A percentile compares a stretch with the other conserved stretches of the same genome.
These are phyloP conservation scores for Danio albolineatus DNA, from an alignment of 2,797 vertebrate species.

Conservation along the genomic window DNA sequence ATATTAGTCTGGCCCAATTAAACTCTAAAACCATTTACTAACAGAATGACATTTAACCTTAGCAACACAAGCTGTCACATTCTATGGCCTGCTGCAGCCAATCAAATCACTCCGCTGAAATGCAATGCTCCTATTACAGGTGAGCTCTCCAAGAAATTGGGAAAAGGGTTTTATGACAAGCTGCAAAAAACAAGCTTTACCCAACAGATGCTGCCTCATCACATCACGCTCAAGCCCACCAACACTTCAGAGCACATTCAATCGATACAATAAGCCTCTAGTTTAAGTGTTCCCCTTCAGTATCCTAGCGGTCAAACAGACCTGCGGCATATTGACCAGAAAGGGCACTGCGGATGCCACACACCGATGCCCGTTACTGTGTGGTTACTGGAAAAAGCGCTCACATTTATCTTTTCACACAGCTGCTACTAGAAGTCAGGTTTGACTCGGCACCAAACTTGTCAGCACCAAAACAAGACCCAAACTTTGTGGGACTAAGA, in stretches of 20 bases:
- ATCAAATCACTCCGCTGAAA: conserved; percentile 19
- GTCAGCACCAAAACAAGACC: too few relatives aligned
- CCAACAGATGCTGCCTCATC: conserved; percentile 37
- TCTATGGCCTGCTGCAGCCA: conserved; percentile 7
- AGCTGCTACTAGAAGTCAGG: background rate
- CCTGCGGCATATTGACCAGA: conserved; percentile 17
- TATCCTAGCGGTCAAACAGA: conserved; percentile 37
- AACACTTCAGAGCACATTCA: conserved; percentile 21
- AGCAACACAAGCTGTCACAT: conserved; percentile 43
- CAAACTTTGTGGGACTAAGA: too few relatives aligned
- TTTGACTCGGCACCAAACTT: background rate
- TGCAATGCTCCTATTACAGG: background rate
- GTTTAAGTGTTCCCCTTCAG: conserved; percentile 38
- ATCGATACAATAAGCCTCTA: conserved; percentile 34
- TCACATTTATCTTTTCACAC: background rate
- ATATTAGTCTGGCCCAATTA: conserved; percentile 46
- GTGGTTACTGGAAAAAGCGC: background rate
- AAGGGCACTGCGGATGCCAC: background rate
- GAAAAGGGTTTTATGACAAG: conserved; percentile 1
- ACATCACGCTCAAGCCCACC: conserved; percentile 15
- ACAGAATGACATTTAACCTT: conserved; percentile 51
- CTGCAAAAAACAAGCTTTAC: conserved; percentile 25
- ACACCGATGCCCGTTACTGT: background rate
- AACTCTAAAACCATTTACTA: conserved; percentile 34
- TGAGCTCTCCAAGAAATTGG: background rate